phyloP scores from a whole-genome alignment of 2,797 vertebrate genomes.

The Danio albolineatus region DNA sequence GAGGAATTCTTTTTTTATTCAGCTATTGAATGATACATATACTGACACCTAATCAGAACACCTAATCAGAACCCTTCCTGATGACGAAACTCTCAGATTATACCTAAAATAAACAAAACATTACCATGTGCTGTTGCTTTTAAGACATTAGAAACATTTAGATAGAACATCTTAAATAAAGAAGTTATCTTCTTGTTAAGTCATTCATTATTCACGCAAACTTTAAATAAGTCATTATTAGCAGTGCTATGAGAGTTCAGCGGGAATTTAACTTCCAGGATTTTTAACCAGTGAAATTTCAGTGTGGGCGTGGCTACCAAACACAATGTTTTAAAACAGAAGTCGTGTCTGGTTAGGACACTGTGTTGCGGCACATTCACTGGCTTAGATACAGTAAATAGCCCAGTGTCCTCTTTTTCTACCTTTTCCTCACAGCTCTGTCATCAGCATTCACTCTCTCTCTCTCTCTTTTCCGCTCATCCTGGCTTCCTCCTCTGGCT shows the following conservation, averaged over 20 bases:
- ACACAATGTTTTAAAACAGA: no score
- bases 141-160: no score
- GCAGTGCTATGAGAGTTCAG: neutral
- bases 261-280: neutral
- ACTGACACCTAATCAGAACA: no score
- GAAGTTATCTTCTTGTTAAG: no score
- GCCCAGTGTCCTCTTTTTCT: conserved; percentile 50
- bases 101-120: no score
- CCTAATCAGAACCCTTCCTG: no score
- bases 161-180: no score
- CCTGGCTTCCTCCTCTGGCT: neutral
- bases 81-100: no score
- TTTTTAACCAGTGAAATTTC: neutral
- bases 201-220: neutral
- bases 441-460: conserved; percentile 42
- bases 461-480: conserved; percentile 6
- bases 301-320: neutral
- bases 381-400: conserved; percentile 71
- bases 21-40: no score
- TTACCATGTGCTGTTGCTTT: no score
- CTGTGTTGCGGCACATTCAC: conserved; percentile 4
- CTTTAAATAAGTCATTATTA: neutral
- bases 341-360: neutral
- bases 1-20: no score
- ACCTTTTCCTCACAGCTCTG: neutral